These are phyloP conservation scores for Lasiurus cinereus DNA, from an alignment of 2,113 vertebrate species.

Conservation along the genomic window DNA sequence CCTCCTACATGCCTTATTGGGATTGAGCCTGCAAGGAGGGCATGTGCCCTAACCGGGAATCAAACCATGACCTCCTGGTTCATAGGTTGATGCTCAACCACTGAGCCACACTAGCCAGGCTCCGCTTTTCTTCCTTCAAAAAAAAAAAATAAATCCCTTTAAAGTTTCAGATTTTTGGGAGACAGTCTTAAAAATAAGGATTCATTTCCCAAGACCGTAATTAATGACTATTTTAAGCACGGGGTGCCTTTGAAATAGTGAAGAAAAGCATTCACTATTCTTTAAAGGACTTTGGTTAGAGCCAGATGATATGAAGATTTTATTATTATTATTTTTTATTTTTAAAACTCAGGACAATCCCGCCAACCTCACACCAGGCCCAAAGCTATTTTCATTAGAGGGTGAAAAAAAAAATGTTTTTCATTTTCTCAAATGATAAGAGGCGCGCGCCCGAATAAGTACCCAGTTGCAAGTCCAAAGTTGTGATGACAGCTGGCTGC, in stretches of 20 bases:
- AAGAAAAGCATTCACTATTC: background rate
- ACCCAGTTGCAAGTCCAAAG: constrained; percentile 84
- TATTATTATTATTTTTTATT: background rate
- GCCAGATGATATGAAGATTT: constrained; percentile 48
- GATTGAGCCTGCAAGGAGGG: too few relatives aligned
- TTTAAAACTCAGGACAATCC: constrained; percentile 70
- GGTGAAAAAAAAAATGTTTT: constrained; percentile 72
- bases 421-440: constrained; percentile 80
- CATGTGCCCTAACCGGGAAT: too few relatives aligned
- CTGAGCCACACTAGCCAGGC: too few relatives aligned
- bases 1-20: too few relatives aligned
- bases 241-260: background rate
- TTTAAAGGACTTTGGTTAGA: constrained; percentile 55
- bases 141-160: background rate
- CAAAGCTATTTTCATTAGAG: constrained; percentile 81
- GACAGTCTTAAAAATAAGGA: background rate
- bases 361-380: constrained; percentile 35
- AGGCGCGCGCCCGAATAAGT: constrained; percentile 75
- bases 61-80: too few relatives aligned
- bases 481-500: constrained; percentile 76
- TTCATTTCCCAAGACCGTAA: constrained; percentile 5
- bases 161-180: constrained; percentile 10
- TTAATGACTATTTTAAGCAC: constrained; percentile 32
- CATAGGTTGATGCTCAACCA: too few relatives aligned
- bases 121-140: background rate